Percentiles rank a stretch among this genome's conserved stretches.
These are phyloP conservation scores for Apis dorsata DNA, from an alignment of 1,140 invertebrate species.

Conservation along the genomic window DNA sequence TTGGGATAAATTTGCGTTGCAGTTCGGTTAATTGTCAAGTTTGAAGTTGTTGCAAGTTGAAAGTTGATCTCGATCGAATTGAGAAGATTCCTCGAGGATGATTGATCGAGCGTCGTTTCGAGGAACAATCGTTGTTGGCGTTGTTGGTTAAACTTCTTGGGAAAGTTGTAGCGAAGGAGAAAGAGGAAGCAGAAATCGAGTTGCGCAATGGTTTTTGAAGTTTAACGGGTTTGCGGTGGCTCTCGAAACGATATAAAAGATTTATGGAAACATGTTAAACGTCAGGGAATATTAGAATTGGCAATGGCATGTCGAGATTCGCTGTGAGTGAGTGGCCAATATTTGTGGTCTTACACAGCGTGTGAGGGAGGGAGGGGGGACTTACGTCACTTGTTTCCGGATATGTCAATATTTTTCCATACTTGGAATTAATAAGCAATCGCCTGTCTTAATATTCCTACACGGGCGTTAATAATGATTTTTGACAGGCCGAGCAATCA, in stretches of 20 bases:
- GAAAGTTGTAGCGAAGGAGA: not conserved
- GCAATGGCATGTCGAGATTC: not conserved
- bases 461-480: too few relatives aligned
- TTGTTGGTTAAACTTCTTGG: too few relatives aligned
- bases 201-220: slow-evolving; percentile 1
- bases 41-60: not conserved
- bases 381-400: not conserved
- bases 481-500: too few relatives aligned
- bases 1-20: not conserved
- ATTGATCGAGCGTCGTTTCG: not conserved
- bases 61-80: too few relatives aligned
- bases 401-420: not conserved
- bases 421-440: not conserved
- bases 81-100: too few relatives aligned
- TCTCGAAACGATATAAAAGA: not conserved
- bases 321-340: not conserved
- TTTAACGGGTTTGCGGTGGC: not conserved
- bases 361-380: not conserved
- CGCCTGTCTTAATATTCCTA: too few relatives aligned
- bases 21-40: not conserved
- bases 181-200: not conserved
- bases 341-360: not conserved
- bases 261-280: slow-evolving; percentile 16
- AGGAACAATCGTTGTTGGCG: not conserved
- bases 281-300: not conserved